These are phyloP conservation scores for Riptortus pedestris DNA, from an alignment of 1,140 invertebrate genomes.

Conservation along the genomic window DNA sequence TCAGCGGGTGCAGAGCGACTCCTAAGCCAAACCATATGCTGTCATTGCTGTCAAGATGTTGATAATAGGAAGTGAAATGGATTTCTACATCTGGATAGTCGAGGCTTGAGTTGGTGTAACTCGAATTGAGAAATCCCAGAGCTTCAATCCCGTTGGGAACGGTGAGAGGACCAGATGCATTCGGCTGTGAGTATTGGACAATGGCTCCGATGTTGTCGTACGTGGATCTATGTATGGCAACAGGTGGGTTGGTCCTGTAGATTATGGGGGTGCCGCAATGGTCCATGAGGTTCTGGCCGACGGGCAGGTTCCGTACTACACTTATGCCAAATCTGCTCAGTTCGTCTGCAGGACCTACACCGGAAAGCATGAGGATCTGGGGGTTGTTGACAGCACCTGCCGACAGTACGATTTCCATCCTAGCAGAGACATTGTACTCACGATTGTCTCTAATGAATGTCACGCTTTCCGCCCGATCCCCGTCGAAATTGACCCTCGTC, in stretches of 20 bases:
- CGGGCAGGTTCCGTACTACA: slow-evolving; percentile 42
- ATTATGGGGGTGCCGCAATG: slow-evolving; percentile 39
- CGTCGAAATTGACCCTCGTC: slow-evolving; percentile 52
- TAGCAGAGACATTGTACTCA: slow-evolving; percentile 27
- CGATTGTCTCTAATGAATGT: slow-evolving; percentile 42
- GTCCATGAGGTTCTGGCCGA: slow-evolving; percentile 48
- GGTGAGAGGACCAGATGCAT: neutral
- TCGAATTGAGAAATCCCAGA: neutral
- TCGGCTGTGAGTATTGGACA: neutral
- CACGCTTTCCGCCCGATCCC: slow-evolving; percentile 47
- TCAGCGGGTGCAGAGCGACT: neutral
- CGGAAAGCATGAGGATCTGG: slow-evolving; percentile 60
- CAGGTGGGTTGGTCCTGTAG: neutral
- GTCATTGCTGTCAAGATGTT: no score
- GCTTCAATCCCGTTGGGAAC: neutral
- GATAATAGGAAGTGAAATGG: no score
- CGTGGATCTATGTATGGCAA: neutral
- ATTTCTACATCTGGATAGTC: neutral
- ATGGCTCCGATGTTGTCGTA: neutral
- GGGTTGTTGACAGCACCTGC: slow-evolving; percentile 62
- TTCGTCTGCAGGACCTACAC: slow-evolving; percentile 51
- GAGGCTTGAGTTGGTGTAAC: neutral
- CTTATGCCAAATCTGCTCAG: slow-evolving; percentile 41
- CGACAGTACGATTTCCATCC: slow-evolving; percentile 56
- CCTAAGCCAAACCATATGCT: neutral